These are phyloP conservation scores for Gonatopus flavifemur DNA, from an alignment of 1,140 invertebrate species.

Conservation along the genomic window DNA sequence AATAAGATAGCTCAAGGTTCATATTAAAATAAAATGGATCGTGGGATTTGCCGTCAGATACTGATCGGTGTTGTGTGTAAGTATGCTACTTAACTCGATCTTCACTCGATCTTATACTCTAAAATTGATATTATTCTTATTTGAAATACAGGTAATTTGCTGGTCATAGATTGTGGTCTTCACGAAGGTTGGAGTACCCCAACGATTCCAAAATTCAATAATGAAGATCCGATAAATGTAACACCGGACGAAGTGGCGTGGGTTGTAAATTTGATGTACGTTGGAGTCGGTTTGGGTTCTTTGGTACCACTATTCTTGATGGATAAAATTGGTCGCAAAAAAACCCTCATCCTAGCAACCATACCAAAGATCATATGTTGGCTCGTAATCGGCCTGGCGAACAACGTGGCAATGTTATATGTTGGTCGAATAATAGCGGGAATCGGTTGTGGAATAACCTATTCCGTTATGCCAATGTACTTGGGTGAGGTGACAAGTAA, in stretches of 20 bases:
- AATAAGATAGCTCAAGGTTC: not conserved
- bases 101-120: too few species aligned
- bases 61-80: slow-evolving; percentile 50
- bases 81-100: slow-evolving; percentile 32
- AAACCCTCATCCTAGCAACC: slow-evolving; percentile 57
- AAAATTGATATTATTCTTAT: too few species aligned
- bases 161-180: slow-evolving; percentile 51
- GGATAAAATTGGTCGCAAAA: slow-evolving; percentile 63
- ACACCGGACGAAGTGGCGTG: slow-evolving; percentile 37
- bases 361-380: slow-evolving; percentile 63
- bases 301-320: slow-evolving; percentile 56
- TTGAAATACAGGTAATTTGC: slow-evolving; percentile 50
- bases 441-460: slow-evolving; percentile 50
- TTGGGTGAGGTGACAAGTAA: slow-evolving; percentile 65
- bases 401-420: slow-evolving; percentile 41
- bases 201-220: slow-evolving; percentile 47
- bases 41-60: slow-evolving; percentile 43
- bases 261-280: slow-evolving; percentile 51
- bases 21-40: slow-evolving; percentile 28
- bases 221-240: slow-evolving; percentile 38
- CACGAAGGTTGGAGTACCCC: slow-evolving; percentile 55
- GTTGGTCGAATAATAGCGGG: slow-evolving; percentile 59
- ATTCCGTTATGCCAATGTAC: slow-evolving; percentile 63
- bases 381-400: slow-evolving; percentile 54
- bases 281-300: slow-evolving; percentile 49